Conservation (phyloP, 1,140 invertebrate genomes). For the Wiebesia pumilae region DNA sequence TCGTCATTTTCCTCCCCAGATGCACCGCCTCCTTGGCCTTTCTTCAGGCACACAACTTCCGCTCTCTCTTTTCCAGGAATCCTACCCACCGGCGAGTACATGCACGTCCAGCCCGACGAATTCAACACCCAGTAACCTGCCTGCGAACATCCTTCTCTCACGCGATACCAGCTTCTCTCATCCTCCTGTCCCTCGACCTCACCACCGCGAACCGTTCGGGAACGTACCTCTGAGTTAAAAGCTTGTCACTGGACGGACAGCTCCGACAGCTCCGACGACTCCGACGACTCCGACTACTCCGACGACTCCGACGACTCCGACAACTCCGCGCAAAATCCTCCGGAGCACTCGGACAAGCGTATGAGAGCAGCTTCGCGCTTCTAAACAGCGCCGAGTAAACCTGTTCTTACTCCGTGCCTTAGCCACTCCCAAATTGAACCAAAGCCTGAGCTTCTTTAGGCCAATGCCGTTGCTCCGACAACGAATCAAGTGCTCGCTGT, state of each 20-base stretch:
- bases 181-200: background rate
- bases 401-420: background rate
- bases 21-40: background rate
- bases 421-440: too few species aligned
- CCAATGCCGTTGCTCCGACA: too few species aligned
- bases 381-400: too few species aligned
- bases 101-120: constrained; percentile 57
- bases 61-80: constrained; percentile 59
- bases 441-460: too few species aligned
- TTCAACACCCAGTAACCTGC: background rate
- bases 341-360: background rate
- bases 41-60: background rate
- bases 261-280: too few species aligned
- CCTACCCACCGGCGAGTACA: constrained; percentile 66
- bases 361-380: background rate
- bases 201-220: too few species aligned
- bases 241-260: too few species aligned
- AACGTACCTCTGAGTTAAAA: too few species aligned
- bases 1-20: background rate
- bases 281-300: too few species aligned
- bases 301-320: too few species aligned
- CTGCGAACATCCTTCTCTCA: background rate
- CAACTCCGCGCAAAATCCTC: background rate
- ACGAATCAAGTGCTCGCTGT: background rate
- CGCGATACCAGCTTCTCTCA: background rate